Conservation (phyloP, 2,797 vertebrate genomes). For the Enteromius unitaeniatus region DNA sequence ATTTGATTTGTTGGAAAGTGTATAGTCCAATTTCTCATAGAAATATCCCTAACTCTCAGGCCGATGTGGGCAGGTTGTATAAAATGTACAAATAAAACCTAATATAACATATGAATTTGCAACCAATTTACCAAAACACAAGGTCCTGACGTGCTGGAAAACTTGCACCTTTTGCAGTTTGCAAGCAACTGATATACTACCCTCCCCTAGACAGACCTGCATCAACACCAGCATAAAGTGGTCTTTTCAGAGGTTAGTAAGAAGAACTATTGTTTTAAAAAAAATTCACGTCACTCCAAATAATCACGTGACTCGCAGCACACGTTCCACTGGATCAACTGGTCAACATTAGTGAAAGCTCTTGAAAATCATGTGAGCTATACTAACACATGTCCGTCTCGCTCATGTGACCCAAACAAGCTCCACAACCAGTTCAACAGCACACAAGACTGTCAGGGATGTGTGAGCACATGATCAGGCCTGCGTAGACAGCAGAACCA, state of each 20-base stretch:
- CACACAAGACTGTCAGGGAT: not conserved
- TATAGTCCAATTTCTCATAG: not conserved
- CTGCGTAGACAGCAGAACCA: not conserved
- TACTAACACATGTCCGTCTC: not conserved
- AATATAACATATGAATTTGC: not conserved
- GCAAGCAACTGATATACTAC: too few relatives aligned
- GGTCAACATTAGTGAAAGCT: constrained; percentile 20
- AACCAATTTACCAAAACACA: too few relatives aligned
- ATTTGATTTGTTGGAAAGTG: not conserved
- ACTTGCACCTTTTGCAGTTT: not conserved
- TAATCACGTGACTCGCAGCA: constrained; percentile 55
- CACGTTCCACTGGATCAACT: constrained; percentile 40
- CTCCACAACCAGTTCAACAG: not conserved
- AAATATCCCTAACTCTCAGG: not conserved
- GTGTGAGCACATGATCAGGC: not conserved
- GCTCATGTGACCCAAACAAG: constrained; percentile 41
- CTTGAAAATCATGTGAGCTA: constrained; percentile 36
- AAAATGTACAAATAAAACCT: not conserved
- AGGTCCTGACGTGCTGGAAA: not conserved
- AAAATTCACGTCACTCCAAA: too few relatives aligned
- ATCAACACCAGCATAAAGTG: not conserved
- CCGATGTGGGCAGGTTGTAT: not conserved
- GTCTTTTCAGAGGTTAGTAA: not conserved
- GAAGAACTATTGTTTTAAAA: too few relatives aligned
- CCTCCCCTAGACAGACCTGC: not conserved